These are phyloP conservation scores for Lasioglossum pauxillum DNA, from an alignment of 2,888 invertebrate species.

Conservation along the genomic window DNA sequence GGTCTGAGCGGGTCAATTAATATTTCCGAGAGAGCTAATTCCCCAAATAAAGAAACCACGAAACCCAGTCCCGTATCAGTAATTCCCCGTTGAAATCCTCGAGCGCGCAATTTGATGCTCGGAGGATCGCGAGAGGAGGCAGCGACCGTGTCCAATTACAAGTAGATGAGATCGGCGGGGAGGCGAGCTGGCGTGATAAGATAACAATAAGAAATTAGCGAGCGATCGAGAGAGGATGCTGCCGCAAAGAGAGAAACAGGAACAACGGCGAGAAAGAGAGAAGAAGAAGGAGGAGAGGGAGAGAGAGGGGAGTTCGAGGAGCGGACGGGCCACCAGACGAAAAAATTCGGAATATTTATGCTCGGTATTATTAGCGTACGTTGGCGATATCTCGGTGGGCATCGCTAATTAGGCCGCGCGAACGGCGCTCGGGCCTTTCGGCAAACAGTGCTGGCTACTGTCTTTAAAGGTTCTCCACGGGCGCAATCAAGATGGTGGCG, in stretches of 20 bases:
- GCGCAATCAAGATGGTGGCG: slow-evolving; percentile 84
- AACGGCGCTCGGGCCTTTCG: slow-evolving; percentile 79
- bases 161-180: background rate
- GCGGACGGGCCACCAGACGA: slow-evolving; percentile 74
- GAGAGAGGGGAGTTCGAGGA: slow-evolving; percentile 34
- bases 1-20: background rate
- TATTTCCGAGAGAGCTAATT: background rate
- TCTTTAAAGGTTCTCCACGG: slow-evolving; percentile 75
- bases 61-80: background rate
- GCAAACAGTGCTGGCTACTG: slow-evolving; percentile 84
- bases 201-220: slow-evolving; percentile 35
- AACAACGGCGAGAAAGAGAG: background rate
- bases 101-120: background rate
- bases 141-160: slow-evolving; percentile 8
- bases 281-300: background rate
- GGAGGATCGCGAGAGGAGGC: background rate
- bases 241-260: background rate
- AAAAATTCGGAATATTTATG: slow-evolving; percentile 83
- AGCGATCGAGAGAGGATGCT: background rate
- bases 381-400: slow-evolving; percentile 83
- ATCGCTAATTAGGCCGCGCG: slow-evolving; percentile 84
- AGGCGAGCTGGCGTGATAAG: background rate
- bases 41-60: background rate
- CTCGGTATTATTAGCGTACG: slow-evolving; percentile 83
- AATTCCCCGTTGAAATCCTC: background rate